Evolutionary conservation across 1,140 invertebrate species (phyloP).

Genomic region (Homalodisca vitripennis): DNA sequence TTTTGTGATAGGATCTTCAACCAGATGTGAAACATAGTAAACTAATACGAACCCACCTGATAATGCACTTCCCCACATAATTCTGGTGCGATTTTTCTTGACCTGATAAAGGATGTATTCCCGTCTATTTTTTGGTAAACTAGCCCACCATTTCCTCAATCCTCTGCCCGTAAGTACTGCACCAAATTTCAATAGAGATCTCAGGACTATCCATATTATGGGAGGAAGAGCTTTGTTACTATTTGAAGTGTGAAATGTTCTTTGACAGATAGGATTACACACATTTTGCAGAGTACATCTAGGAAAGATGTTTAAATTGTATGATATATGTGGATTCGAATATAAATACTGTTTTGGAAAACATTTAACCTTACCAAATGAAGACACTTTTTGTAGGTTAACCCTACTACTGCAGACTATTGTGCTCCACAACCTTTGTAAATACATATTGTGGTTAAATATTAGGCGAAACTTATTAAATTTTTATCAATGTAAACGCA

Average conservation of each 20-base stretch:
- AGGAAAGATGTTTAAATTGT: too few species aligned
- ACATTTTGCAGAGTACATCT: too few species aligned
- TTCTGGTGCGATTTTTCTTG: not conserved
- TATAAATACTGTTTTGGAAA: too few species aligned
- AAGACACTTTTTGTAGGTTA: too few species aligned
- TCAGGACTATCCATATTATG: not conserved
- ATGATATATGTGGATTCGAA: too few species aligned
- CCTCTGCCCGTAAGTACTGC: not conserved
- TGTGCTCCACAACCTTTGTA: too few species aligned
- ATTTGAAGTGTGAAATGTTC: not conserved
- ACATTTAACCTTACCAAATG: too few species aligned
- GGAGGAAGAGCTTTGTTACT: not conserved
- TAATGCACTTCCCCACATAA: not conserved
- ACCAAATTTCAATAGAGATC: not conserved
- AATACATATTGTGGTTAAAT: too few species aligned
- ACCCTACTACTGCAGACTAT: too few species aligned
- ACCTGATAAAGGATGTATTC: not conserved
- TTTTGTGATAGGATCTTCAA: constrained; percentile 8
- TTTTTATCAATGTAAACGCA: too few species aligned
- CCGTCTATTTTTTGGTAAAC: not conserved
- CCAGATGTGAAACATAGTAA: not conserved
- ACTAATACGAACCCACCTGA: not conserved
- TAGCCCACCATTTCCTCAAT: constrained; percentile 3
- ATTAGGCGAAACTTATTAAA: too few species aligned
- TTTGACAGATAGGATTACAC: too few species aligned